Percentiles rank a stretch among this genome's conserved stretches.
Evolutionary conservation across 2,797 vertebrate species (phyloP).

Genomic region (Sebastes paucispinis): DNA sequence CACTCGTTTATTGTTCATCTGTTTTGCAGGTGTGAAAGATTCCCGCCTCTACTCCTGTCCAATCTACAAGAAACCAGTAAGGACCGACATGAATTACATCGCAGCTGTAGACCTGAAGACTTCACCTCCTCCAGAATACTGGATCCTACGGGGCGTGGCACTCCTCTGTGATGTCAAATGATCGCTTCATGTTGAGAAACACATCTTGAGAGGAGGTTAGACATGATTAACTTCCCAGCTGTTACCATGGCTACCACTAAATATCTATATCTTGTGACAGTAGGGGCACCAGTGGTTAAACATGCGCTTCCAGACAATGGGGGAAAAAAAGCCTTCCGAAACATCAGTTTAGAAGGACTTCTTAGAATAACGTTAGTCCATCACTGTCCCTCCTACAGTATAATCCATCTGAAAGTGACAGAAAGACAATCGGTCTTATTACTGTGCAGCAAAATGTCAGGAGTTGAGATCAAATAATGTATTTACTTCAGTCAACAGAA

Average conservation of each 20-base stretch:
- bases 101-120: conserved; percentile 89
- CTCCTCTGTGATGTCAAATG: conserved; percentile 95
- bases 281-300: not conserved
- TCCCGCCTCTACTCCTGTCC: conserved; percentile 89
- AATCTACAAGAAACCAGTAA: conserved; percentile 91
- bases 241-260: not conserved
- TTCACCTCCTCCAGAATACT: conserved; percentile 86
- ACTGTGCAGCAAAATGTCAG: not conserved
- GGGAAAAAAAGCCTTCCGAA: not conserved
- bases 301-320: not conserved
- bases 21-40: conserved; percentile 82
- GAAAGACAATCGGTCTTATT: not conserved
- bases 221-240: not conserved
- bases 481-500: not conserved
- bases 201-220: not conserved
- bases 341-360: not conserved
- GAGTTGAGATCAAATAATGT: not conserved
- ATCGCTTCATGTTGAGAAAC: conserved; percentile 9
- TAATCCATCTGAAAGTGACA: not conserved
- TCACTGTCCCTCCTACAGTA: not conserved
- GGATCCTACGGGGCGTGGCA: conserved; percentile 93
- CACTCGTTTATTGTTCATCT: not conserved
- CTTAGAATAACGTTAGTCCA: not conserved
- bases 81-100: conserved; percentile 92
- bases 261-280: not conserved